phyloP scores from a whole-genome alignment of 1,140 invertebrate species.

The Drosophila tropicalis region DNA sequence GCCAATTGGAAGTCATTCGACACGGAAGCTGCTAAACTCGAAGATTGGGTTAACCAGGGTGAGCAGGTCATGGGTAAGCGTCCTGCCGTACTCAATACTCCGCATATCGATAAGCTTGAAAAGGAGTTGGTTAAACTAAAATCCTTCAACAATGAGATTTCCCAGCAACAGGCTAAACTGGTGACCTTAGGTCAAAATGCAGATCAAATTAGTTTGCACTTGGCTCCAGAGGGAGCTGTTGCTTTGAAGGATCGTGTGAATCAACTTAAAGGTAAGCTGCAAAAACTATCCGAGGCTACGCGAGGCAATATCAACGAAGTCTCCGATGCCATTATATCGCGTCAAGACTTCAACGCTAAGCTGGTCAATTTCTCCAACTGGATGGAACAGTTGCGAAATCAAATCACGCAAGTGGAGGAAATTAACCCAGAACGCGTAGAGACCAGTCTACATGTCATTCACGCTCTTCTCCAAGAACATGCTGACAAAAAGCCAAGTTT shows the following conservation, averaged over 20 bases:
- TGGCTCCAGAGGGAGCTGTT: conserved; percentile 90
- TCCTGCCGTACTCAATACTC: conserved; percentile 86
- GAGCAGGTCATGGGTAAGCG: conserved; percentile 86
- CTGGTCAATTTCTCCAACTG: conserved; percentile 92
- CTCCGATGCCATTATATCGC: conserved; percentile 90
- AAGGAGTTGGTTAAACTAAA: conserved; percentile 89
- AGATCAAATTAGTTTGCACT: conserved; percentile 89
- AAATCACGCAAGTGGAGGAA: conserved; percentile 91
- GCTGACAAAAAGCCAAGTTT: conserved; percentile 90
- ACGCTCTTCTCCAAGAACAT: conserved; percentile 91
- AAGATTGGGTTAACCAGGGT: conserved; percentile 88
- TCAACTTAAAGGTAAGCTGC: conserved; percentile 89
- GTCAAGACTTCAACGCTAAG: conserved; percentile 93
- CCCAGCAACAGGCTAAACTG: conserved; percentile 91
- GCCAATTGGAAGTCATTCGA: conserved; percentile 92
- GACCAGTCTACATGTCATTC: conserved; percentile 90
- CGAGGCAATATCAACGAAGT: conserved; percentile 90
- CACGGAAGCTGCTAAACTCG: conserved; percentile 87
- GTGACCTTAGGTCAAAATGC: conserved; percentile 90
- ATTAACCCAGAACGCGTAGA: conserved; percentile 92
- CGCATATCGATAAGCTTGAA: conserved; percentile 89
- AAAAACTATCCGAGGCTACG: conserved; percentile 88
- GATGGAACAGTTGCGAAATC: conserved; percentile 90
- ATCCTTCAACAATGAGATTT: conserved; percentile 91
- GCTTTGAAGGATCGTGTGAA: conserved; percentile 88